Conservation (phyloP, 2,113 vertebrate species). For the Orientallactaga bullata region DNA sequence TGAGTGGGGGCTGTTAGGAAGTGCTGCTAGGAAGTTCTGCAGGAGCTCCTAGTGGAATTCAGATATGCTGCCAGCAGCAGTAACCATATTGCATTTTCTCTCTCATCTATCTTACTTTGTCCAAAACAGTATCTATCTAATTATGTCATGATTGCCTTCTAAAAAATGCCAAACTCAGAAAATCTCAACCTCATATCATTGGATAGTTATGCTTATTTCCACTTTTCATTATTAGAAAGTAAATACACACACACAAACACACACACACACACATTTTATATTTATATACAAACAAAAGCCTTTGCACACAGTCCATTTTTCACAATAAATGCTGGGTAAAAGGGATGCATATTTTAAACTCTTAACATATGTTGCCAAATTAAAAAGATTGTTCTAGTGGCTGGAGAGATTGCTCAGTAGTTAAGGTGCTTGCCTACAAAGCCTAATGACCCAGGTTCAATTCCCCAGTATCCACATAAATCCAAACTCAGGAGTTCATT, state of each 20-base stretch:
- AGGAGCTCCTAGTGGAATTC: not conserved
- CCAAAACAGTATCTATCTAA: not conserved
- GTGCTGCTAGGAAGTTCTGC: not conserved
- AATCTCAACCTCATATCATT: not conserved
- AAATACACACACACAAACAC: not conserved
- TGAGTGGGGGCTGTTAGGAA: not conserved
- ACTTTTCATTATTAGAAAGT: slow-evolving; percentile 26
- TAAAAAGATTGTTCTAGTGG: slow-evolving; percentile 24
- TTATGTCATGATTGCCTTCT: not conserved
- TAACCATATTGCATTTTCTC: not conserved
- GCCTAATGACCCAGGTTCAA: too few relatives aligned
- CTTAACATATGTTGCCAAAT: not conserved
- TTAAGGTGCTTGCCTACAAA: too few relatives aligned
- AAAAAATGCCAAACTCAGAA: not conserved
- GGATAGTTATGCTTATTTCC: slow-evolving; percentile 1
- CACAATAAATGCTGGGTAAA: not conserved
- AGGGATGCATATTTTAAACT: slow-evolving; percentile 14
- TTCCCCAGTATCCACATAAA: too few relatives aligned
- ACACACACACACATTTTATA: too few relatives aligned
- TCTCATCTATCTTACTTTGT: not conserved
- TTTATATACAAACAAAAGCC: too few relatives aligned
- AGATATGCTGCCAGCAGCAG: not conserved
- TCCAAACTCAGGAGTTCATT: too few relatives aligned
- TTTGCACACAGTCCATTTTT: slow-evolving; percentile 23
- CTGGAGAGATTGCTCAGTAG: too few relatives aligned